Conservation (phyloP, 2,113 vertebrate species). For the Ceyx melanurus region DNA sequence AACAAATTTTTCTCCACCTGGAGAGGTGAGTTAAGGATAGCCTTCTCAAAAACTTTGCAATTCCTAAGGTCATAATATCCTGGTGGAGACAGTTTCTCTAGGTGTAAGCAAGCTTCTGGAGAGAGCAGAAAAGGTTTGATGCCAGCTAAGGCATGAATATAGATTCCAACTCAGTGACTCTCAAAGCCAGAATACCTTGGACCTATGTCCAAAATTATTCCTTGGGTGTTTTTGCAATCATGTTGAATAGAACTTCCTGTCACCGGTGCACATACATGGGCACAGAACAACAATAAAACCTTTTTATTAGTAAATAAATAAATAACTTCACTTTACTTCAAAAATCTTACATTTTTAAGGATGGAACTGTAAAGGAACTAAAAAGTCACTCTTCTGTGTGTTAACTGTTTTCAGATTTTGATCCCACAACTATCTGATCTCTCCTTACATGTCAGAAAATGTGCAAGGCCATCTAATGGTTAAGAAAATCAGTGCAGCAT, state of each 20-base stretch:
- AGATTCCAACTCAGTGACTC: not conserved
- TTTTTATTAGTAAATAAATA: not conserved
- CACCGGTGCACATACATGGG: no score
- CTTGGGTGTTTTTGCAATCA: not conserved
- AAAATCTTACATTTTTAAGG: not conserved
- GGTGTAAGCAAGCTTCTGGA: not conserved
- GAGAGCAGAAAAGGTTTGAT: not conserved
- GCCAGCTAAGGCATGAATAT: not conserved
- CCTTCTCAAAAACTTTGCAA: not conserved
- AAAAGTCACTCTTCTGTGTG: not conserved
- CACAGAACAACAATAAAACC: not conserved
- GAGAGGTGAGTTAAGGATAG: not conserved
- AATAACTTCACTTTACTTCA: not conserved
- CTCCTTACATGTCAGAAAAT: not conserved
- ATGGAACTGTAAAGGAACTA: not conserved
- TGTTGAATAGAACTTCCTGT: not conserved
- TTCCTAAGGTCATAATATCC: not conserved
- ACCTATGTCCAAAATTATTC: not conserved
- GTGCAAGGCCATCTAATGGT: slow-evolving; percentile 27
- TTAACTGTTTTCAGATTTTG: not conserved
- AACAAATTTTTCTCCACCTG: not conserved
- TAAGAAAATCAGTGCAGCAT: not conserved
- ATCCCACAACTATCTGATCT: fast-evolving
- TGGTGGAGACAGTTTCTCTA: not conserved
- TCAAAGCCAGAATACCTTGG: not conserved